A percentile compares a stretch with the other conserved stretches of the same genome.
phyloP scores from a whole-genome alignment of 2,888 invertebrate species.

The Scrobipalpa costella region DNA sequence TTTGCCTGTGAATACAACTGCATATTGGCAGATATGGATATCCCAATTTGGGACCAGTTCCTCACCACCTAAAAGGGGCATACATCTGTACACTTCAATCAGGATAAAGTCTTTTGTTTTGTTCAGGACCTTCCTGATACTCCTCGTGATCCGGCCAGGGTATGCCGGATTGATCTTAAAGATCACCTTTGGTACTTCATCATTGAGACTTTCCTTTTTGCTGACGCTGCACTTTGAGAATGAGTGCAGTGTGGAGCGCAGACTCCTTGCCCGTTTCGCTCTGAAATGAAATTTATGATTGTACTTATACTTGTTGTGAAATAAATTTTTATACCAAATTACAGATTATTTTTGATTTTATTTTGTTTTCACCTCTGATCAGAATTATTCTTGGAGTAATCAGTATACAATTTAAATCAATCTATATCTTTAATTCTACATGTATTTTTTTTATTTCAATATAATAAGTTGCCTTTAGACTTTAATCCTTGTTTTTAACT shows the following conservation, averaged over 20 bases:
- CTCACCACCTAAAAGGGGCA: constrained; percentile 69
- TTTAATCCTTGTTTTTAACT: too few species aligned
- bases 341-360: constrained; percentile 21
- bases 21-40: constrained; percentile 60
- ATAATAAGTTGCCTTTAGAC: too few species aligned
- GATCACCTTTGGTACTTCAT: constrained; percentile 39
- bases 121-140: constrained; percentile 44
- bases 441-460: too few species aligned
- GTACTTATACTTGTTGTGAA: constrained; percentile 68
- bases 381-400: too few species aligned
- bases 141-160: constrained; percentile 49
- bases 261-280: constrained; percentile 40
- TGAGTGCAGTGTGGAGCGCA: constrained; percentile 8
- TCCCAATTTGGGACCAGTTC: constrained; percentile 61
- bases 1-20: constrained; percentile 49
- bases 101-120: constrained; percentile 49
- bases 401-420: not conserved
- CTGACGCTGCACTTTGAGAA: constrained; percentile 40
- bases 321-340: constrained; percentile 49
- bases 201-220: constrained; percentile 30
- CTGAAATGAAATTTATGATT: constrained; percentile 50
- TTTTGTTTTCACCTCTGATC: too few species aligned
- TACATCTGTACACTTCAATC: constrained; percentile 64
- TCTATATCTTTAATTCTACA: too few species aligned
- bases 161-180: constrained; percentile 36